Evolutionary conservation across 2,113 vertebrate genomes (phyloP), one percentile per base, ranked within the genome.

Genomic region (Macaca nemestrina): DNA sequence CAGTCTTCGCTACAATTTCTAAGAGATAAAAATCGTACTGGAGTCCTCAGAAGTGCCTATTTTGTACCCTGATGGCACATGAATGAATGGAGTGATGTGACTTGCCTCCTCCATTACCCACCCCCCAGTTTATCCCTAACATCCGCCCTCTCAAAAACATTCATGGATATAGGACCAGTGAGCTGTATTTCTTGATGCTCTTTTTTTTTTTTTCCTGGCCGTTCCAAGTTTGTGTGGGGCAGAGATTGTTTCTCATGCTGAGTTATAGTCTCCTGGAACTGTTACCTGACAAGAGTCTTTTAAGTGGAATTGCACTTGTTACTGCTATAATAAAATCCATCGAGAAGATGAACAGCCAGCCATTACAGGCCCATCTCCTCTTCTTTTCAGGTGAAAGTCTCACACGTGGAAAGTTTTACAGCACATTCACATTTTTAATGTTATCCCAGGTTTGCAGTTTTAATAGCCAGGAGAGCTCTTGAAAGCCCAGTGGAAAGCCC

Each of bases 221-320:
- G 93, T 93, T 97, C 90, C 73, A 88, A 94, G 95, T 98, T 95
- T 97, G 93, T 95, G 76, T 91, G 93, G 88, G 68, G 80, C 64
- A 94, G 93, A 94, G 68, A 73, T 64, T 61, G 48, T 97, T 98
- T 97, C 97, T 97, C 96, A 86, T 27, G 38, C 0, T 1, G 7
- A 91, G 92, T 95, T 98, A 97, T 90, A 98, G 98, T 91, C 98
- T 98, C 68, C 95, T 97, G 93, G 95, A 97, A 98, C 93, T 97
- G 95, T 98, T 98, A 93, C 97, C 98, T 97, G 98, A 98, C 98
- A 98, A 95, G 95, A 97, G 93, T 76, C 97, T 97, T 98, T 98
- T 98, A 98, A 97, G 91, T 98, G 96, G 98, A 98, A 98, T 98
- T 98, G 93, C 97, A 98, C 97, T 96, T 97, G 97, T 99, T 98